Percentiles rank a stretch among this genome's conserved stretches.
These are phyloP conservation scores for Homarus americanus DNA, from an alignment of 1,140 invertebrate species.

Conservation along the genomic window DNA sequence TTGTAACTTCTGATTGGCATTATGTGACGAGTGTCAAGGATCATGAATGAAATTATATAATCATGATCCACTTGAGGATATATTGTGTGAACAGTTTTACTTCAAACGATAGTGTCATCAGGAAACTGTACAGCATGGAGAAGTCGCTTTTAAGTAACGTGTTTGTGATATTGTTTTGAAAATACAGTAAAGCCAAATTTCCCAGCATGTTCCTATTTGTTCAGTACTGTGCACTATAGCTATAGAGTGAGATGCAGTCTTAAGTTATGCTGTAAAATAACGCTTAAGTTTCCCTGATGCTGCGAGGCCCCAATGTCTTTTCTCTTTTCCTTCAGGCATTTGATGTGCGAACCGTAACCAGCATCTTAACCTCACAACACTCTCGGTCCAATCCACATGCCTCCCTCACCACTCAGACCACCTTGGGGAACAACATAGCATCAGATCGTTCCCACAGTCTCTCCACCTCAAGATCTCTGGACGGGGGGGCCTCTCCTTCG, in stretches of 20 bases:
- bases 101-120: too few relatives aligned
- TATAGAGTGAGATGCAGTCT: neutral
- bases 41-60: too few relatives aligned
- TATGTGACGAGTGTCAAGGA: too few relatives aligned
- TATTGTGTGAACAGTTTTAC: too few relatives aligned
- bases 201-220: neutral
- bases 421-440: neutral
- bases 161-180: neutral
- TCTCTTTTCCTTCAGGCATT: conserved; percentile 57
- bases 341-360: conserved; percentile 22
- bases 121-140: too few relatives aligned
- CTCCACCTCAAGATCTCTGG: neutral
- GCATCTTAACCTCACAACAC: neutral
- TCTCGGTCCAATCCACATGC: conserved; percentile 12
- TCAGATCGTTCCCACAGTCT: neutral
- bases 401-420: neutral
- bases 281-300: conserved; percentile 22
- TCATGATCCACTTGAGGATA: too few relatives aligned
- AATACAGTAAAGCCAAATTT: neutral
- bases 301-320: conserved; percentile 27
- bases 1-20: too few relatives aligned
- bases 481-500: neutral
- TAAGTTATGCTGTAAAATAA: neutral
- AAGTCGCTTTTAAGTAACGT: too few relatives aligned
- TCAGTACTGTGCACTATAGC: neutral